These are phyloP conservation scores for Drosophila neotestacea DNA, from an alignment of 2,888 invertebrate species.

Conservation along the genomic window DNA sequence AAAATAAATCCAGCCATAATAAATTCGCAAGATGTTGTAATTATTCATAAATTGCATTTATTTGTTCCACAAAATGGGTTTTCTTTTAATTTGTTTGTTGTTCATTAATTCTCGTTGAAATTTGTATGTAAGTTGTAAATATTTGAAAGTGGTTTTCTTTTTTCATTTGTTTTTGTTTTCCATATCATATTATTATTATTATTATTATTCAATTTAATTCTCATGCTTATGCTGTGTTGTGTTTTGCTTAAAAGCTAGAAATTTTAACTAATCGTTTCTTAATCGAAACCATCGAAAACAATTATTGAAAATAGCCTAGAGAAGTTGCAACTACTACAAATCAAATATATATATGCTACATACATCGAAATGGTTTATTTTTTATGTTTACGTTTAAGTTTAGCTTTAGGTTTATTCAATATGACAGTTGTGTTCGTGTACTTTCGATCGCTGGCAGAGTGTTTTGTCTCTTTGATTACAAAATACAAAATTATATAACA, in stretches of 20 bases:
- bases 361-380: conserved; percentile 68
- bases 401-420: conserved; percentile 59
- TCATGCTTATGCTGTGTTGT: conserved; percentile 61
- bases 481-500: conserved; percentile 68
- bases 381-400: conserved; percentile 22
- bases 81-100: conserved; percentile 44
- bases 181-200: conserved; percentile 52
- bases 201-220: conserved; percentile 58
- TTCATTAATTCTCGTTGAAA: conserved; percentile 72
- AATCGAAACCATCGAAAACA: conserved; percentile 76
- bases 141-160: conserved; percentile 69
- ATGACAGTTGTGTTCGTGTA: conserved; percentile 78
- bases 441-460: conserved; percentile 69
- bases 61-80: conserved; percentile 70
- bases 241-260: conserved; percentile 68
- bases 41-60: conserved; percentile 78
- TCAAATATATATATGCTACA: conserved; percentile 64
- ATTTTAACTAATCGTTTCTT: conserved; percentile 76
- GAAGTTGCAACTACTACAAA: conserved; percentile 76
- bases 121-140: conserved; percentile 77
- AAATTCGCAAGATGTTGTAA: conserved; percentile 37
- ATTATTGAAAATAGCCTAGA: conserved; percentile 77
- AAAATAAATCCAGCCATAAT: background rate
- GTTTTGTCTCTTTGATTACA: conserved; percentile 43
- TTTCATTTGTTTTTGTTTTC: conserved; percentile 51